Evolutionary conservation across 2,797 vertebrate genomes (phyloP), one percentile per base, ranked within the genome.

Genomic region (Pelobates cultripes): DNA sequence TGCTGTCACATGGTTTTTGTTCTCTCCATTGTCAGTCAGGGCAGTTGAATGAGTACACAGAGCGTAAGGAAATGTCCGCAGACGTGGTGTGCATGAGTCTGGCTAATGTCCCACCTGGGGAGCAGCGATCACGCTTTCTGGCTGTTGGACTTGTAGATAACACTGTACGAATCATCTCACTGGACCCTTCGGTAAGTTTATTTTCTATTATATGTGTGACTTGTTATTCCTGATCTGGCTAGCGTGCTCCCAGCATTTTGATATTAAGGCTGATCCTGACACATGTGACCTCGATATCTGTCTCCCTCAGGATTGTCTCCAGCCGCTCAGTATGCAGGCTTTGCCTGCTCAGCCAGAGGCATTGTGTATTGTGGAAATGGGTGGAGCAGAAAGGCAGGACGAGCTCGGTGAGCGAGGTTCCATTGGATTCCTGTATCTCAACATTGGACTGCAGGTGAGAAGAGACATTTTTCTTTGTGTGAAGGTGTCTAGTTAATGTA

Each of bases 81-180:
- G 97, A 99, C 0, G 98, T 99, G 0, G 97, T 99, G 3, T 99
- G 98, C 84, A 99, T 99, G 98, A 99, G 98, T 75, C 87, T 99
- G 91, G 98, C 98, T 76, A 99, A 99, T 0, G 98, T 99, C 2
- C 98, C 98, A 0, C 96, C 97, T 0, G 98, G 98, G 45, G 98
- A 99, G 89, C 98, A 99, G 80, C 96, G 97, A 0, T 99, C 98
- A 3, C 94, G 97, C 0, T 99, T 99, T 88, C 86, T 99, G 63
- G 98, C 98, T 0, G 98, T 99, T 3, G 98, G 98, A 1, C 89
- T 99, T 76, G 97, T 97, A 9, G 98, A 99, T 92, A 99, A 99
- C 91, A 99, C 98, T 0, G 98, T 99, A 85, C 94, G 98, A 82
- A 99, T 99, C 78, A 99, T 99, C 90, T 99, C 98, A 8, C 91